phyloP scores from a whole-genome alignment of 1,140 invertebrate species.

The Brachionus calyciflorus region DNA sequence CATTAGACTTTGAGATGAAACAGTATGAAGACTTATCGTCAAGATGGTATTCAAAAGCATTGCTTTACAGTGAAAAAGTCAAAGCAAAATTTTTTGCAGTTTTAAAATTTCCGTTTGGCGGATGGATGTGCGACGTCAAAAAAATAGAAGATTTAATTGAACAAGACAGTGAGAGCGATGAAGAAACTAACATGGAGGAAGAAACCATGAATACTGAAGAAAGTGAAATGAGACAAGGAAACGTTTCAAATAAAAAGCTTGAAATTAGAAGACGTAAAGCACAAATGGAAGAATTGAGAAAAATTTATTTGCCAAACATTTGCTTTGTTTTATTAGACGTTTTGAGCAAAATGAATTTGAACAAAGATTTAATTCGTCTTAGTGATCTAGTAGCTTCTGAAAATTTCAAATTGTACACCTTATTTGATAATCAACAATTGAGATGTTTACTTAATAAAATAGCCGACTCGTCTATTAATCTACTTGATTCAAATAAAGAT shows the following conservation, averaged over 20 bases:
- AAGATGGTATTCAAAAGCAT: constrained; percentile 68
- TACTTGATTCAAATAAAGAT: constrained; percentile 31
- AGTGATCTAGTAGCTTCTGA: constrained; percentile 76
- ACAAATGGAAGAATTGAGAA: constrained; percentile 73
- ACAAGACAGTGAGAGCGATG: not conserved
- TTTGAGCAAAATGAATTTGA: constrained; percentile 71
- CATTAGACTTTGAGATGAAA: constrained; percentile 75
- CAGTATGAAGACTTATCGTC: constrained; percentile 73
- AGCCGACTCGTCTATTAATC: constrained; percentile 39
- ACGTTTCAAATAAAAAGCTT: constrained; percentile 39
- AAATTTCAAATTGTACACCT: constrained; percentile 71
- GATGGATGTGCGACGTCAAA: constrained; percentile 32
- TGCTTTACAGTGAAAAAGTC: not conserved
- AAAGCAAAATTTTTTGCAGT: constrained; percentile 34
- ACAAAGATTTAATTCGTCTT: constrained; percentile 74
- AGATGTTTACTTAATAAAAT: constrained; percentile 35
- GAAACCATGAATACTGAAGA: not conserved
- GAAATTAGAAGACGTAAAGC: constrained; percentile 59
- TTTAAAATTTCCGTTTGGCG: constrained; percentile 41
- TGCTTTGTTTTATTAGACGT: constrained; percentile 75
- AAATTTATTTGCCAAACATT: constrained; percentile 75
- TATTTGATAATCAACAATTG: constrained; percentile 37
- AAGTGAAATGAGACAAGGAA: not conserved
- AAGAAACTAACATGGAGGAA: not conserved
- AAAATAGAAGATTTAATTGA: not conserved